phyloP scores from a whole-genome alignment of 2,113 vertebrate genomes.

The Vicugna pacos region DNA sequence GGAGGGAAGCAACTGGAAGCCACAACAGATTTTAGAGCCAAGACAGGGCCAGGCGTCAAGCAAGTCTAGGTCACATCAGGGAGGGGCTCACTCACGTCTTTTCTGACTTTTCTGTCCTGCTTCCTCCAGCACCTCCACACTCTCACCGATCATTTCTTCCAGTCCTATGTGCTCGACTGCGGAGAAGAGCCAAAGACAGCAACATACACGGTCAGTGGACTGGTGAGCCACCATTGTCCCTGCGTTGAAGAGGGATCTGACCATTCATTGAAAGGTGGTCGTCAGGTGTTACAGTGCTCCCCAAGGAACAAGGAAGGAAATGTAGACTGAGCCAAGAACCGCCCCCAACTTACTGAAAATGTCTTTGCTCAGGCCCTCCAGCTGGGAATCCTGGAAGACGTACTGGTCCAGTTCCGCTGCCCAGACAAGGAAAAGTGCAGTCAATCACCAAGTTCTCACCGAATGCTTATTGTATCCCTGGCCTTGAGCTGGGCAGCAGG shows the following conservation, averaged over 20 bases:
- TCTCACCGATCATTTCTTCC: constrained; percentile 80
- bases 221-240: background rate
- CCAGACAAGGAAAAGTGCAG: background rate
- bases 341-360: constrained; percentile 84
- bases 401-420: constrained; percentile 88
- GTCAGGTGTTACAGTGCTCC: rapidly evolving
- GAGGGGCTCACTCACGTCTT: constrained; percentile 83
- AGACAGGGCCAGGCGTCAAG: background rate
- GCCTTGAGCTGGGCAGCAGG: background rate
- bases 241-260: background rate
- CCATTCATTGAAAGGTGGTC: background rate
- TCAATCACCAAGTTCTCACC: background rate
- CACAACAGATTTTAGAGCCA: background rate
- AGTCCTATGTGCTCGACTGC: constrained; percentile 79
- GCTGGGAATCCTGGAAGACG: constrained; percentile 85
- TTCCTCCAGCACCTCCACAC: constrained; percentile 70
- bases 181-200: background rate
- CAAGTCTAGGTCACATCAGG: background rate
- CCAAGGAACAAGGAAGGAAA: background rate
- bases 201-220: background rate
- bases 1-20: background rate
- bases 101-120: constrained; percentile 78
- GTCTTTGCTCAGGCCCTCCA: constrained; percentile 84
- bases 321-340: background rate
- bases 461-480: background rate